These are phyloP conservation scores for Eupleurogrammus muticus DNA, from an alignment of 2,797 vertebrate species.

Conservation along the genomic window DNA sequence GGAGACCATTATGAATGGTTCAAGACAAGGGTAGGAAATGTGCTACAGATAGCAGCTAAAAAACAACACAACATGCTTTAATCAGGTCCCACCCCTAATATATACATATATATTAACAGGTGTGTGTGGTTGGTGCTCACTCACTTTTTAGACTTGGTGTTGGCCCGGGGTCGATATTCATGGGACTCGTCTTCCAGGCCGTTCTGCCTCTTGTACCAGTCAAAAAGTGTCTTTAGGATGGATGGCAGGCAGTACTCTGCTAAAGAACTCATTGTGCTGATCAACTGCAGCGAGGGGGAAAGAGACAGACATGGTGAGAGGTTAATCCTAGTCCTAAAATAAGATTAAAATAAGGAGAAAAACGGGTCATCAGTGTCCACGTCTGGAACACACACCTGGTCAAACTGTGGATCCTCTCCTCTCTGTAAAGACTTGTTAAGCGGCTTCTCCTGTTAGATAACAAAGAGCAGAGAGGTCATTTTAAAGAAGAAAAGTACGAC, in stretches of 20 bases:
- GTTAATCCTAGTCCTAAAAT: constrained; percentile 20
- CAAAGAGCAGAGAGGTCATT: constrained; percentile 9
- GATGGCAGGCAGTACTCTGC: constrained; percentile 98
- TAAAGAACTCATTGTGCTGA: constrained; percentile 98
- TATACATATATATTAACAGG: too few species aligned
- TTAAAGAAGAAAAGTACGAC: neutral
- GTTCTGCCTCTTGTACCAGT: constrained; percentile 99
- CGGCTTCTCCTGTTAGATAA: constrained; percentile 91
- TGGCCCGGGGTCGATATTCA: constrained; percentile 96
- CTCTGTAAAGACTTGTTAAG: constrained; percentile 98
- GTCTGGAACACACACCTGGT: constrained; percentile 88
- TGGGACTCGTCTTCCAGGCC: constrained; percentile 98
- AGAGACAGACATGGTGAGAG: neutral
- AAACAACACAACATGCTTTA: too few species aligned
- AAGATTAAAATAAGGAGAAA: neutral
- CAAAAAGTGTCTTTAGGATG: constrained; percentile 95
- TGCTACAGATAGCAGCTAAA: neutral
- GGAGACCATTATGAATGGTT: too few species aligned
- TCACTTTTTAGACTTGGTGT: constrained; percentile 98
- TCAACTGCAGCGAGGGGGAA: constrained; percentile 84
- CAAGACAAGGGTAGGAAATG: too few species aligned
- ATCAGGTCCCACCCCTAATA: too few species aligned
- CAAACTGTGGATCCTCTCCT: constrained; percentile 98
- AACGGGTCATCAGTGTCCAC: neutral
- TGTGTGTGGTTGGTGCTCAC: constrained; percentile 2